phyloP scores from a whole-genome alignment of 2,113 vertebrate species.

The Xenopus borealis region DNA sequence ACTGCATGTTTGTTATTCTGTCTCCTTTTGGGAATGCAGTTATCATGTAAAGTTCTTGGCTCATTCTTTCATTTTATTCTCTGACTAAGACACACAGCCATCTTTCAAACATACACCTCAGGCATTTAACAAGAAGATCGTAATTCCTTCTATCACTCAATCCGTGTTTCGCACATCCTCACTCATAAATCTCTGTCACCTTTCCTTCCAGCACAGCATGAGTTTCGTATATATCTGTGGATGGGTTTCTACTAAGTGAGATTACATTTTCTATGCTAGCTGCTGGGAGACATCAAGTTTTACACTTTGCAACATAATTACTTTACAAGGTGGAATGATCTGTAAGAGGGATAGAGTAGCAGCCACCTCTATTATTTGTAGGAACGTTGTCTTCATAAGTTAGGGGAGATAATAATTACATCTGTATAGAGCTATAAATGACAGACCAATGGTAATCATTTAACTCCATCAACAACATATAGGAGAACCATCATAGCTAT shows the following conservation, averaged over 20 bases:
- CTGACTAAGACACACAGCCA: conserved; percentile 6
- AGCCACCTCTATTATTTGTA: not conserved
- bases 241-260: not conserved
- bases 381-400: not conserved
- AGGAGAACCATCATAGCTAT: too few species aligned
- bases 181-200: conserved; percentile 25
- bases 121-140: conserved; percentile 31
- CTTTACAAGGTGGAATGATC: not conserved
- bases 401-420: not conserved
- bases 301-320: conserved; percentile 1
- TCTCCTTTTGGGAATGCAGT: conserved; percentile 6
- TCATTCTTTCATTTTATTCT: conserved; percentile 2
- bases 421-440: too few species aligned
- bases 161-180: conserved; percentile 13
- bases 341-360: not conserved
- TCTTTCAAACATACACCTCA: conserved; percentile 28
- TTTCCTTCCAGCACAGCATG: conserved; percentile 1
- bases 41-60: conserved; percentile 7
- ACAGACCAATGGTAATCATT: too few species aligned
- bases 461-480: too few species aligned
- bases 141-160: conserved; percentile 34
- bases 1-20: not conserved
- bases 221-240: conserved; percentile 19
- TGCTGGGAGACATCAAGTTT: not conserved
- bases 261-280: conserved; percentile 8